Base-by-base conservation (phyloP, 2,888 invertebrate genomes). In the Gnatocerus cornutus region DNA sequence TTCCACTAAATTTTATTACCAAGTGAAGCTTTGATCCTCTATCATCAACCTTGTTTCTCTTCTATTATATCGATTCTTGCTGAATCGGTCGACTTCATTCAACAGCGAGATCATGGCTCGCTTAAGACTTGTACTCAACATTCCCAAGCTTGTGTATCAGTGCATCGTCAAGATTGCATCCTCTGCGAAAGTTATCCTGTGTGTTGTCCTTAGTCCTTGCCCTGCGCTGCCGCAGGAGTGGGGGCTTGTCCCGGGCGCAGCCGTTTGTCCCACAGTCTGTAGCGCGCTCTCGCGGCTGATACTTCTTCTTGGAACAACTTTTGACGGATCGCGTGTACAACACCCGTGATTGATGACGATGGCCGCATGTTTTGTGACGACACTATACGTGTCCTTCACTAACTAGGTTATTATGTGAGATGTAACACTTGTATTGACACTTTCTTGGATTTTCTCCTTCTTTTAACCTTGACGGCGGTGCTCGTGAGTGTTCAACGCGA, bases 191-290 rank as follows among this genome's bases (percentile, higher is more conserved):
- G 71, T 74, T 73, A 75, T 74, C 74, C 72, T 74, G 76, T 73
- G 73, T 73, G 75, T 69, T 69, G 73, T 75, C 75, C 72, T 76
- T 48, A 66, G 77, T 76, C 76, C 77, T 68, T 76, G 80, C 78
- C 77, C 76, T 79, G 76, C 80, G 79, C 77, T 75, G 72, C 78
- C 77, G 78, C 78, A 77, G 79, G 79, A 80, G 83, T 82, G 84
- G 83, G 84, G 84, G 83, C 83, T 83, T 76, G 78, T 80, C 83
- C 84, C 84, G 83, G 84, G 85, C 82, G 83, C 82, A 80, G 82
- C 81, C 83, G 84, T 82, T 80, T 78, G 81, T 79, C 77, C 81
- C 77, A 82, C 82, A 83, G 83, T 83, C 76, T 76, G 73, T 74
- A 77, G 75, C 81, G 80, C 80, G 80, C 78, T 77, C 72, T 75